Evolutionary conservation across 2,797 vertebrate species (phyloP), one percentile per base, ranked within the genome.

Genomic region (Urocyon cinereoargenteus): DNA sequence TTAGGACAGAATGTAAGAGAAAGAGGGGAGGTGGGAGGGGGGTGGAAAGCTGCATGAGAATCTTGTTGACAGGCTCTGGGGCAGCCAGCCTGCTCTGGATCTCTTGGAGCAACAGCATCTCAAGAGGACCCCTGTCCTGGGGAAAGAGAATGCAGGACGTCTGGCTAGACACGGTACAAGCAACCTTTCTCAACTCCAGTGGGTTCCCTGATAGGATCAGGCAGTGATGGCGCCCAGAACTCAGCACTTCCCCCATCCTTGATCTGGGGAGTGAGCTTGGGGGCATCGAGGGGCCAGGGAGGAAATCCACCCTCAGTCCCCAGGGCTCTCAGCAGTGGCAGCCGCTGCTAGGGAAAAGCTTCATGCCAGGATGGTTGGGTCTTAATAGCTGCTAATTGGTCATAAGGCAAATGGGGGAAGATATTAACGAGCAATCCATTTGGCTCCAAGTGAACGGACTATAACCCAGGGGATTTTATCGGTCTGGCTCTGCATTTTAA

Each of bases 311-410:
- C 16, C 19, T 1, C 0, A 61, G 70, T 64, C 62, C 87, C 79
- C 31, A 82, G 45, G 83, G 51, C 45, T 53, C 36, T 64, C 24
- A 6, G 40, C 64, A 6, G 61, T 77, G 77, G 81, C 95, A 70
- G 95, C 79, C 87, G 51, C 97, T 72, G 21, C 53, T 83, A 62
- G 88, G 59, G 26, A 26, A 86, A 49, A 13, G 57, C 45, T 98
- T 98, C 97, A 96, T 96, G 94, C 55, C 97, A 95, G 97, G 87
- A 92, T 92, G 85, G 87, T 73, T 91, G 97, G 95, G 96, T 96
- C 97, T 98, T 98, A 97, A 98, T 95, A 97, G 70, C 90, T 97
- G 97, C 86, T 97, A 97, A 98, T 85, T 97, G 97, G 84, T 98
- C 96, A 83, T 97, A 95, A 98, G 97, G 97, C 15, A 92, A 97